Base-by-base conservation (phyloP, 1,140 invertebrate species). In the Maniola jurtina region DNA sequence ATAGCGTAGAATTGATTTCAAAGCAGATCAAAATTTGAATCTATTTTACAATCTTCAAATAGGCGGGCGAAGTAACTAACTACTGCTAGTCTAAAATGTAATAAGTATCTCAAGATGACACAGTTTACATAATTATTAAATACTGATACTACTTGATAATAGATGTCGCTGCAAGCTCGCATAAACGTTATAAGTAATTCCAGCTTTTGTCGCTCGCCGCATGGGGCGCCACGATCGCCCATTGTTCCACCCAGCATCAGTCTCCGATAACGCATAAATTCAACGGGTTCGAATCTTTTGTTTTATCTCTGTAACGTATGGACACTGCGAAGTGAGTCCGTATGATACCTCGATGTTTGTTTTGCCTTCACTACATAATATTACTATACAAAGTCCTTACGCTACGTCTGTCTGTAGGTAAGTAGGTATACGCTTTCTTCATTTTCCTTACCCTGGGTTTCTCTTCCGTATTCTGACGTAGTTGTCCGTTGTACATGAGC, bases 231-330 rank as follows among this genome's bases (percentile, higher is more conserved):
- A 86, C 84, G 85, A 86, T 87, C 81, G 78, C 58, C 86, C 84
- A 90, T 90, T 90, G 88, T 90, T 88, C 74, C 71, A 47, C 73
- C 68, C 73, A 73, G 77, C 83, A 85, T 85, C 81, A 84, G 70
- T 82, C 79, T 83, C 77, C 83, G 85, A 88, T 88, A 90, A 86
- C 83, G 81, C 86, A 90, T 90, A 89, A 90, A 89, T 89, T 79
- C 84, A 84, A 84, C 79, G 75, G 75, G 75, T 79, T 81, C 80
- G 72, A 87, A 86, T 84, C 84, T 87, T 88, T 90, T 83, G 81
- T 88, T 88, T 90, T 90, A 90, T 90, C 86, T 90, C 83, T 72
- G 84, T 89, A 90, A 90, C 81, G 83, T 90, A 90, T 90, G 88
- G 85, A 88, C 81, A 87, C 84, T 86, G 84, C 86, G 81, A 89